These are phyloP conservation scores for Drosophila subpulchrella DNA, from an alignment of 1,140 invertebrate genomes.

Conservation along the genomic window DNA sequence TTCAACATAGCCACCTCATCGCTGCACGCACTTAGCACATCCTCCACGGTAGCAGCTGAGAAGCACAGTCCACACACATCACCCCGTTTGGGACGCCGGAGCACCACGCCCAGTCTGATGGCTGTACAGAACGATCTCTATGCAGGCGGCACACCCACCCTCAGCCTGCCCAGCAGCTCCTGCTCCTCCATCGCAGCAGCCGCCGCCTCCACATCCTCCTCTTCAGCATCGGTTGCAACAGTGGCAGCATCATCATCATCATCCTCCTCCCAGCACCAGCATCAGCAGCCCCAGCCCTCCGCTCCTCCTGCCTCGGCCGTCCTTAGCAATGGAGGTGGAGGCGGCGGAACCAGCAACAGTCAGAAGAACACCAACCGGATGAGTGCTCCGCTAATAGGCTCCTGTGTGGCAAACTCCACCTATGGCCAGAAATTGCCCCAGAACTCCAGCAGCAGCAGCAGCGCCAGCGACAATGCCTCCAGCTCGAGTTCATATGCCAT, in stretches of 20 bases:
- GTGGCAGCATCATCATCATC: constrained; percentile 20
- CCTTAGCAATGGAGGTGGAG: constrained; percentile 61
- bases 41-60: constrained; percentile 64
- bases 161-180: constrained; percentile 64
- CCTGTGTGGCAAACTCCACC: constrained; percentile 66
- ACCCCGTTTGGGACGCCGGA: constrained; percentile 74
- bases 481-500: constrained; percentile 78
- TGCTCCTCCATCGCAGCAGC: constrained; percentile 7
- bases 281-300: constrained; percentile 55
- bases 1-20: constrained; percentile 88
- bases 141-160: constrained; percentile 58
- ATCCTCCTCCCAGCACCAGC: constrained; percentile 14
- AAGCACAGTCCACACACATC: constrained; percentile 84
- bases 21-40: constrained; percentile 85
- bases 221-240: constrained; percentile 23
- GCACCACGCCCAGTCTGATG: constrained; percentile 81
- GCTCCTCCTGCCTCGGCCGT: constrained; percentile 66
- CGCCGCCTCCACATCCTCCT: constrained; percentile 13
- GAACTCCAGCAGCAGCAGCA: constrained; percentile 48
- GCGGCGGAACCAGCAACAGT: constrained; percentile 28
- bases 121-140: constrained; percentile 83
- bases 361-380: constrained; percentile 78
- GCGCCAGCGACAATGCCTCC: constrained; percentile 53
- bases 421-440: constrained; percentile 67
- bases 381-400: constrained; percentile 78